phyloP scores from a whole-genome alignment of 2,888 invertebrate genomes.

The Ctenicera cuprea region DNA sequence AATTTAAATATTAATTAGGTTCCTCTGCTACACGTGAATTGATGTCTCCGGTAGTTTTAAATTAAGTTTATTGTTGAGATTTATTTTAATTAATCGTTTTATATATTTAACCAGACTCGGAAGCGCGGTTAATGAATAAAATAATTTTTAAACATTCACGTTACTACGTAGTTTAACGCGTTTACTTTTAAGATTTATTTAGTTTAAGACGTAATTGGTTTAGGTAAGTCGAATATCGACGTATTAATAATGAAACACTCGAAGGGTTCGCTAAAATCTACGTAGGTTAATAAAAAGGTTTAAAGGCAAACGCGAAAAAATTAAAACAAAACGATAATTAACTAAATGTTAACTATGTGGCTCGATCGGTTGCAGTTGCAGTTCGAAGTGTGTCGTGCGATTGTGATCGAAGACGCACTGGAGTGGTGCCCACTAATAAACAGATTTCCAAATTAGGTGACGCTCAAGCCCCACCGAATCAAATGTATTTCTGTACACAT shows the following conservation, averaged over 20 bases:
- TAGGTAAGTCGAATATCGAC: slow-evolving; percentile 22
- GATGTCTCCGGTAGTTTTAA: not conserved
- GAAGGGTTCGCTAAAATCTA: slow-evolving; percentile 21
- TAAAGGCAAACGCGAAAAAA: slow-evolving; percentile 39
- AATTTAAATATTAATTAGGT: slow-evolving; percentile 14
- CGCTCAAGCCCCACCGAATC: slow-evolving; percentile 70
- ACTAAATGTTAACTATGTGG: slow-evolving; percentile 41
- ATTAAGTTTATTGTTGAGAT: not conserved
- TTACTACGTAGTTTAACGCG: not conserved
- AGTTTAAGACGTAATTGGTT: not conserved
- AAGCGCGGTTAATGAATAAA: not conserved
- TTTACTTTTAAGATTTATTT: slow-evolving; percentile 5
- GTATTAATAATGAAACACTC: slow-evolving; percentile 36
- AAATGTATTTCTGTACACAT: slow-evolving; percentile 68
- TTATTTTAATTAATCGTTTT: not conserved
- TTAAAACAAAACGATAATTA: slow-evolving; percentile 40
- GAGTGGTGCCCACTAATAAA: slow-evolving; percentile 60
- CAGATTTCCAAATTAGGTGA: slow-evolving; percentile 70
- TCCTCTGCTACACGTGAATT: slow-evolving; percentile 4
- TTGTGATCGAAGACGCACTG: slow-evolving; percentile 64
- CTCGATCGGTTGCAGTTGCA: slow-evolving; percentile 50
- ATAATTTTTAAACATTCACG: not conserved
- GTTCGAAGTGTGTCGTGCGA: slow-evolving; percentile 62
- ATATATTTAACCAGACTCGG: not conserved
- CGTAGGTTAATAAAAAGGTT: slow-evolving; percentile 17